Conservation (phyloP, 2,888 invertebrate species). For the Nephrotoma appendiculata region DNA sequence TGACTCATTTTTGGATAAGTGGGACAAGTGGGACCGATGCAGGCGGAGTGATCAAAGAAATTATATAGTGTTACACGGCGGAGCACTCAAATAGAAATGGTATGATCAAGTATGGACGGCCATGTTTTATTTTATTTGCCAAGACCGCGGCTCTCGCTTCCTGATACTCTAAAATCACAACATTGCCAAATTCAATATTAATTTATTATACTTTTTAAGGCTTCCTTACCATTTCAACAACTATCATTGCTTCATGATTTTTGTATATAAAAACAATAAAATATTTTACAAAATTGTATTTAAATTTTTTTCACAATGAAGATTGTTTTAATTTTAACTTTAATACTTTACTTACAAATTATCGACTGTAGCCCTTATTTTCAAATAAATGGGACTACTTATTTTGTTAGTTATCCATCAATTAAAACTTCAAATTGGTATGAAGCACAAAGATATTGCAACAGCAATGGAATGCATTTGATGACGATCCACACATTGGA, state of each 20-base stretch:
- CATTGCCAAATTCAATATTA: background rate
- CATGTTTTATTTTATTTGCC: background rate
- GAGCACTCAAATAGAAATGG: background rate
- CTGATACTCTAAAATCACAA: background rate
- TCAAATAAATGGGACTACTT: too few relatives aligned
- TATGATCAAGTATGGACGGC: background rate
- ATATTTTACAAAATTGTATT: too few relatives aligned
- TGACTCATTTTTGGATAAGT: background rate
- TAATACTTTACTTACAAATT: too few relatives aligned
- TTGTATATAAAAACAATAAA: background rate
- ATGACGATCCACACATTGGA: background rate
- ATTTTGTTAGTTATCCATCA: background rate
- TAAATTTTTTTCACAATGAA: too few relatives aligned
- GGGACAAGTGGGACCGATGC: background rate
- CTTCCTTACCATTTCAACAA: too few relatives aligned
- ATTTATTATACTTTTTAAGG: background rate
- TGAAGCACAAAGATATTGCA: background rate
- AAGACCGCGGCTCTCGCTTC: background rate
- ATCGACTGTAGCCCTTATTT: too few relatives aligned
- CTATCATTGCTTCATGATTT: background rate
- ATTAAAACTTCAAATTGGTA: background rate
- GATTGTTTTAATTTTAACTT: too few relatives aligned
- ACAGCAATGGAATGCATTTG: background rate
- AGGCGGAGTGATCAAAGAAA: background rate
- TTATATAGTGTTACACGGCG: background rate